Base-by-base conservation (phyloP, 2,797 vertebrate genomes). In the Ctenosaura bakeri region DNA sequence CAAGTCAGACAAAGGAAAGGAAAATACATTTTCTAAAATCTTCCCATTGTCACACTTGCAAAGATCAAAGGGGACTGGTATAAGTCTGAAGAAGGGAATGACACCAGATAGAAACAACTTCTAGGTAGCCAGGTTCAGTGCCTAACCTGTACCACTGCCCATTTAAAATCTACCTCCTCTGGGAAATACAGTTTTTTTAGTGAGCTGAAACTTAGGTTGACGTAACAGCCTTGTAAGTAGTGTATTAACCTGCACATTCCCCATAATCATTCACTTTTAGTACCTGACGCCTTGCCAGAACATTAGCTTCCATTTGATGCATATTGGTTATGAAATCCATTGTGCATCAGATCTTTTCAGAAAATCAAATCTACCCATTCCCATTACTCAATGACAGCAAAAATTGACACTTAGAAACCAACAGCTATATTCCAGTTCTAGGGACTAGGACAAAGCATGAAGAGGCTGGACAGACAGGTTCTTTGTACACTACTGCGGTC, bases 51-150 rank as follows among this genome's bases (percentile, higher is more conserved):
- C 56, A 50, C 22, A 26, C 50, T 8, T 52, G n/a, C 69, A 71
- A 80, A 66, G 52, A 38, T 87, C 69, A 88, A 71, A 88, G 46
- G 62, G 71, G 77, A 80, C 50, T n/a, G 76, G 6, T n/a, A 69
- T 46, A 66, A 69, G 50, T 8, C 24, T 74, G 64, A 13, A 71
- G 22, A 54, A 66, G 42, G 16, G n/a, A 66, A 42, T 73, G 50
- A 66, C 79, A 56, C 56, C 52, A 82, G 24, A 74, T 42, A 56
- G 50, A 35, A 88, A 54, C 64, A 52, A 62, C 32, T 35, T 82
- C 78, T 88, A 50, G n/a, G 52, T 9, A 62, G 38, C 62, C 7
- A 81, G 24, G 24, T 56, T 81, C 50, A 73, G n/a, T 54, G 38
- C 26, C 74, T 64, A 56, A 56, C 29, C 56, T 38, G 29, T 56